Base-by-base conservation (phyloP, 2,113 vertebrate genomes). In the Hylia prasina region DNA sequence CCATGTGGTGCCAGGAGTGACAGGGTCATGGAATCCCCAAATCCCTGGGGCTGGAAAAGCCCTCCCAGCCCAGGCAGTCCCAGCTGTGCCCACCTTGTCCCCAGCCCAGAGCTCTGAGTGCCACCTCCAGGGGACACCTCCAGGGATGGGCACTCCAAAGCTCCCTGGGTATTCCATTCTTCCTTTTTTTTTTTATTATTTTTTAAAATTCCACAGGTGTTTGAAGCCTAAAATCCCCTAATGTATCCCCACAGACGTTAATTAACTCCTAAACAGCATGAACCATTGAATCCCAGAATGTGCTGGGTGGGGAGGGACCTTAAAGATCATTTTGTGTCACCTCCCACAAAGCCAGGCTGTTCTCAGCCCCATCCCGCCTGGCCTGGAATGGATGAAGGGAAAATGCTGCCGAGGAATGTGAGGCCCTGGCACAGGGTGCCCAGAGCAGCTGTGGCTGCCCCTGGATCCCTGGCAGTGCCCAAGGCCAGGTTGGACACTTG, bases 331-430 rank as follows among this genome's bases (percentile, higher is more conserved):
- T 47, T 28, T 40, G 9, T 13, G 7, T 28, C 48, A 47, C 28
- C 15, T 73, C 3, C n/a, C 60, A 40, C 42, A 4, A 2, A 3
- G n/a, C 40, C 50, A 28, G 23, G 48, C 0, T 40, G 28, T 18
- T 48, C 70, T 30, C 12, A 39, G 23, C 18, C 50, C 28, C 6
- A 1, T 54, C 69, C 40, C 23, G 1, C 40, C 58, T 23, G 57
- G 23, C 22, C 58, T 45, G 28, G 40, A 1, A 11, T 18, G 81
- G 48, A 7, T 23, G 13, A 6, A 54, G 6, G 40, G 33, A 54
- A 63, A 39, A 53, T 22, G 14, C 16, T 37, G 14, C 23, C 47
- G 15, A 25, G 18, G n/a, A 22, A 9, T 21, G 39, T 15, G 1
- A 4, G 61, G 30, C 7, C 33, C 68, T 72, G 57, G 57, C 78